phyloP scores from a whole-genome alignment of 2,113 vertebrate species.

The Thryonomys swinderianus region DNA sequence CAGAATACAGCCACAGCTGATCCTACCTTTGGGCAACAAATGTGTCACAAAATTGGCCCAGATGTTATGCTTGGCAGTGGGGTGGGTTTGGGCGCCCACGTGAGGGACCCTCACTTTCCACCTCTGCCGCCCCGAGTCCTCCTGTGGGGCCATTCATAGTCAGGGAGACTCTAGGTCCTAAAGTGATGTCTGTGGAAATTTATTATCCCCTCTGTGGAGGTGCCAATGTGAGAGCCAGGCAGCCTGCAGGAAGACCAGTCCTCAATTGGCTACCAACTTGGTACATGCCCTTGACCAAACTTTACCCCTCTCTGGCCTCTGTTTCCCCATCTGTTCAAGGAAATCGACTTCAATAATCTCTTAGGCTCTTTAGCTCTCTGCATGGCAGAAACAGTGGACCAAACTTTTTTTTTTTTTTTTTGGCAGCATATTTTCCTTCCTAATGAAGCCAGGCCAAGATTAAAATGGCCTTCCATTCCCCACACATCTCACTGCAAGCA shows the following conservation, averaged over 20 bases:
- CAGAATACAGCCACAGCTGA: background rate
- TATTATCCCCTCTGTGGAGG: background rate
- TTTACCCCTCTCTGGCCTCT: constrained; percentile 25
- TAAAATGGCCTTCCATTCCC: constrained; percentile 74
- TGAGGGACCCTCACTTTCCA: background rate
- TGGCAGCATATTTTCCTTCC: constrained; percentile 54
- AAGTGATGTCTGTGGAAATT: constrained; percentile 45
- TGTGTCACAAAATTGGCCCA: background rate
- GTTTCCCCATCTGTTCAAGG: constrained; percentile 60
- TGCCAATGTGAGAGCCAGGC: background rate
- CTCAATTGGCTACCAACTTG: background rate
- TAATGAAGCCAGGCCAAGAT: constrained; percentile 70
- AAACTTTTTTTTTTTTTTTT: background rate
- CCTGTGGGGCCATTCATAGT: constrained; percentile 36
- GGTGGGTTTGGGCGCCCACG: background rate
- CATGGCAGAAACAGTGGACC: constrained; percentile 39
- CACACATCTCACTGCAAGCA: constrained; percentile 17
- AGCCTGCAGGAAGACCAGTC: background rate
- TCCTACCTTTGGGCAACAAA: background rate
- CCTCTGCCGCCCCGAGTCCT: background rate
- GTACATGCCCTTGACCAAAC: background rate
- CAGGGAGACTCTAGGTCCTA: constrained; percentile 61
- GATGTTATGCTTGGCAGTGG: background rate
- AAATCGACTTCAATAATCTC: constrained; percentile 13
- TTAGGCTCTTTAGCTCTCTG: constrained; percentile 33